A percentile compares a stretch with the other conserved stretches of the same genome.
Evolutionary conservation across 2,888 invertebrate species (phyloP).

Genomic region (Serripes groenlandicus): DNA sequence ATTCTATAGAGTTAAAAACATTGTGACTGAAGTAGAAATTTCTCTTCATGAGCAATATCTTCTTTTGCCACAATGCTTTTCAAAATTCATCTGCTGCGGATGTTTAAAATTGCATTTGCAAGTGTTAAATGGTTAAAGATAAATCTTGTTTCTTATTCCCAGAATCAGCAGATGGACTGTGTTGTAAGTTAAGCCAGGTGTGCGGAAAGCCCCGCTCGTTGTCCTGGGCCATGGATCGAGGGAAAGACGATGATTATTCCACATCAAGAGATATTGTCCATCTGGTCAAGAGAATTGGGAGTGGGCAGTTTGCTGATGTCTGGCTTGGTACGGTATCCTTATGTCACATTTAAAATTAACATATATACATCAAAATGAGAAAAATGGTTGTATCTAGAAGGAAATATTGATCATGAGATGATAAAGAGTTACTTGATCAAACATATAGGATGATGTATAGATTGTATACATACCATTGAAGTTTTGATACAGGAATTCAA

Average conservation of each 20-base stretch:
- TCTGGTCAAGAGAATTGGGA: conserved; percentile 92
- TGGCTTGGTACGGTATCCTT: conserved; percentile 91
- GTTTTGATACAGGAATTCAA: no score
- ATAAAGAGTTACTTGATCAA: no score
- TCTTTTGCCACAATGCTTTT: background rate
- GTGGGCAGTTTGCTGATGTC: conserved; percentile 99
- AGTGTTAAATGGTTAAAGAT: background rate
- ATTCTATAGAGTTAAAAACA: no score
- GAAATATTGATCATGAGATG: no score
- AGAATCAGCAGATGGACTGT: conserved; percentile 93
- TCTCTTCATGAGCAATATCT: conserved; percentile 1
- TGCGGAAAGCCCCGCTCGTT: conserved; percentile 91
- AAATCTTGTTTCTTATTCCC: conserved; percentile 1
- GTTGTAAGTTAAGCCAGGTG: conserved; percentile 96
- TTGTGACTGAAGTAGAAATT: background rate
- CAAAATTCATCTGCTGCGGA: background rate
- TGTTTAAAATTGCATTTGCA: background rate
- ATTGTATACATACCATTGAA: no score
- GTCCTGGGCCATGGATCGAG: conserved; percentile 81
- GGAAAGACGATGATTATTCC: conserved; percentile 78
- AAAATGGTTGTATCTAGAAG: no score
- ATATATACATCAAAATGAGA: no score
- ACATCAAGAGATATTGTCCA: conserved; percentile 73
- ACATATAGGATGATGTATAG: no score
- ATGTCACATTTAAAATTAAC: no score